phyloP scores from a whole-genome alignment of 1,140 invertebrate species.

The Macrostomum lignano region DNA sequence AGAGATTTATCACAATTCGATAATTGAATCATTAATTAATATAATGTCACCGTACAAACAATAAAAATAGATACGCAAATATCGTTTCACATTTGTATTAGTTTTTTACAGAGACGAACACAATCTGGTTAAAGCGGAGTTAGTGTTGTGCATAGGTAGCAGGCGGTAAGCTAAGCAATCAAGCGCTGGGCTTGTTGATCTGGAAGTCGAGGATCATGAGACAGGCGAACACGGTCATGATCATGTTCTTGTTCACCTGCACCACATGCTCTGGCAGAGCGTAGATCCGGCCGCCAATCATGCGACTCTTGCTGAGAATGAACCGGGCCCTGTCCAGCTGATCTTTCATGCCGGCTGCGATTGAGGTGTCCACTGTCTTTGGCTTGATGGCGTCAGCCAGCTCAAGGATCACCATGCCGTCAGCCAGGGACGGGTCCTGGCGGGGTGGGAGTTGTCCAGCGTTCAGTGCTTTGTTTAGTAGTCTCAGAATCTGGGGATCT shows the following conservation, averaged over 20 bases:
- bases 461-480: too few species aligned
- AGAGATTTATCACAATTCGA: too few species aligned
- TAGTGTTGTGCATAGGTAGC: too few species aligned
- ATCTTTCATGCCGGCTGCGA: constrained; percentile 40
- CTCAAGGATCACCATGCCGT: constrained; percentile 64
- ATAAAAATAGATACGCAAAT: too few species aligned
- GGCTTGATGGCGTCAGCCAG: constrained; percentile 84
- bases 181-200: constrained; percentile 2
- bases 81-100: too few species aligned
- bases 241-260: constrained; percentile 89
- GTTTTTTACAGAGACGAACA: too few species aligned
- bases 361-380: constrained; percentile 47
- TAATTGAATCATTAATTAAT: too few species aligned
- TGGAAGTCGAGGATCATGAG: constrained; percentile 60
- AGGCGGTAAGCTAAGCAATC: too few species aligned
- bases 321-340: constrained; percentile 85
- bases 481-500: too few species aligned
- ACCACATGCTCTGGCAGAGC: constrained; percentile 91
- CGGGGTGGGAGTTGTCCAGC: too few species aligned
- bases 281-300: constrained; percentile 86
- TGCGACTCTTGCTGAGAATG: constrained; percentile 81
- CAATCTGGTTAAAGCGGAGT: too few species aligned
- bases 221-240: constrained; percentile 96
- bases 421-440: constrained; percentile 49
- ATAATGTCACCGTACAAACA: too few species aligned